Percentiles rank a stretch among this genome's conserved stretches.
phyloP scores from a whole-genome alignment of 2,888 invertebrate species.

The Metellina segmentata region DNA sequence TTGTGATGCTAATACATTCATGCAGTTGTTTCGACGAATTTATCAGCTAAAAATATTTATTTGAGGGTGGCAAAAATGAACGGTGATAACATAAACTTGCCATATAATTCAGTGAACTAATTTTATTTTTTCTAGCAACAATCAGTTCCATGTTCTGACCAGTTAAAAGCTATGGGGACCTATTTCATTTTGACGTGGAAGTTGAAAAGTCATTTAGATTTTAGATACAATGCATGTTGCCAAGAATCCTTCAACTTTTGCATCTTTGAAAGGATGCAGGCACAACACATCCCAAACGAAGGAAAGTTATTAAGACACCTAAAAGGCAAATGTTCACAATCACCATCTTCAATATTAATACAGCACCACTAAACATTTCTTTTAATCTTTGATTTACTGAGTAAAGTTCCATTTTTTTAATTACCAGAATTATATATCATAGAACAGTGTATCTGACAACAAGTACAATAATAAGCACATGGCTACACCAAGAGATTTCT shows the following conservation, averaged over 20 bases:
- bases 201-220: neutral
- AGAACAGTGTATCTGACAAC: constrained; percentile 68
- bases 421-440: constrained; percentile 19
- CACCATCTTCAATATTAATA: constrained; percentile 30
- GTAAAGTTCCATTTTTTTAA: neutral
- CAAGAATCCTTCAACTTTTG: constrained; percentile 42
- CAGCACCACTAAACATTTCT: constrained; percentile 67
- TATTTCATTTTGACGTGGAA: neutral
- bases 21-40: too few species aligned
- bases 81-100: too few species aligned
- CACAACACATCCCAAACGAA: constrained; percentile 66
- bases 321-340: constrained; percentile 69
- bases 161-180: neutral
- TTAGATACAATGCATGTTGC: constrained; percentile 24
- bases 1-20: too few species aligned
- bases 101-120: too few species aligned
- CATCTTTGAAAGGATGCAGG: constrained; percentile 47
- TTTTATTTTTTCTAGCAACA: too few species aligned
- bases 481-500: constrained; percentile 73
- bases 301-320: constrained; percentile 75
- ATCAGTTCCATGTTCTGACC: too few species aligned
- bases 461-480: constrained; percentile 64
- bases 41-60: too few species aligned
- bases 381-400: constrained; percentile 12
- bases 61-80: too few species aligned